Evolutionary conservation across 2,797 vertebrate genomes (phyloP).

Genomic region (Erithacus rubecula): DNA sequence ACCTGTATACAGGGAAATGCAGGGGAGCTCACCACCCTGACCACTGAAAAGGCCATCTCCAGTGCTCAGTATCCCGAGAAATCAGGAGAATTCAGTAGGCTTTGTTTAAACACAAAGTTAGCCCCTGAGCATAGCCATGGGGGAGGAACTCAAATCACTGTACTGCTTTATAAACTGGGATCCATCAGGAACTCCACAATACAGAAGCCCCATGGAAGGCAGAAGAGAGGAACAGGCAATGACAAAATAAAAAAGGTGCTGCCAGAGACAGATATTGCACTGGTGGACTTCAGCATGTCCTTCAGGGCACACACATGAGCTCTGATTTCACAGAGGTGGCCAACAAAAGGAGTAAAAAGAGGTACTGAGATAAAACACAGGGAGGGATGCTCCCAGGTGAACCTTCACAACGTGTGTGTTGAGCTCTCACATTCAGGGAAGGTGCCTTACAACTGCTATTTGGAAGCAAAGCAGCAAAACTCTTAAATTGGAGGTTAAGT

Average conservation of each 20-base stretch:
- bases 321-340: neutral
- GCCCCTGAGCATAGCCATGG: neutral
- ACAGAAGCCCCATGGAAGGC: neutral
- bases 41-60: neutral
- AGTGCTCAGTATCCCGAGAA: neutral
- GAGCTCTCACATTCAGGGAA: neutral
- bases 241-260: neutral
- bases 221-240: neutral
- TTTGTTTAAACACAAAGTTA: neutral
- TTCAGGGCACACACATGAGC: neutral
- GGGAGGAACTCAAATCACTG: neutral
- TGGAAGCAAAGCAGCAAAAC: neutral
- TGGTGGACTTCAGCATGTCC: neutral
- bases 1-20: neutral
- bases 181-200: accelerated
- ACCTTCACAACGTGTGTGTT: accelerated
- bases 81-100: neutral
- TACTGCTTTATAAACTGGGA: accelerated
- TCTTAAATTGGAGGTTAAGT: neutral
- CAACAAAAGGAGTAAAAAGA: neutral
- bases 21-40: neutral
- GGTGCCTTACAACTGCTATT: neutral
- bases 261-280: neutral
- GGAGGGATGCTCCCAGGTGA: neutral
- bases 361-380: neutral